A percentile compares a stretch with the other conserved stretches of the same genome.
Conservation (phyloP, 2,888 invertebrate genomes). For the Hirtodrosophila alboralis region DNA sequence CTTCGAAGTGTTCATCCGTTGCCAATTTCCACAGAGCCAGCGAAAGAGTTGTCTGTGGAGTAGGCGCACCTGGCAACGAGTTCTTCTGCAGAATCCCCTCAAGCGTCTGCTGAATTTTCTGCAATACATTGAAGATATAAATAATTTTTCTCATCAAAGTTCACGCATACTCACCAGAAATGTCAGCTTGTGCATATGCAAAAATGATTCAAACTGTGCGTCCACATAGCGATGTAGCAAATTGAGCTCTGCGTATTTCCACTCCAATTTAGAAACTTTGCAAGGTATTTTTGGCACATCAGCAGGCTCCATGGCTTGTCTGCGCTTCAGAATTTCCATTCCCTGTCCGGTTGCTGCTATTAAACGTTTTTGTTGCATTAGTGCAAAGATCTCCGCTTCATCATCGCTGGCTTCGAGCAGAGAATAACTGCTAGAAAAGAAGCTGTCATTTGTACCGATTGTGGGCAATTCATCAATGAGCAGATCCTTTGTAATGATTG, state of each 20-base stretch:
- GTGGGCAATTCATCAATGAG: conserved; percentile 70
- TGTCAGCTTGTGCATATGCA: conserved; percentile 80
- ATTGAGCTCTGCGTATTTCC: conserved; percentile 70
- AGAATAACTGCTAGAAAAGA: conserved; percentile 28
- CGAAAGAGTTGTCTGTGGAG: conserved; percentile 78
- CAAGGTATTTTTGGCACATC: background rate
- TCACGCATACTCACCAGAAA: conserved; percentile 68
- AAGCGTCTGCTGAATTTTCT: conserved; percentile 62
- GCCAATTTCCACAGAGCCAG: conserved; percentile 82
- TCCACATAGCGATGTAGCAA: conserved; percentile 78
- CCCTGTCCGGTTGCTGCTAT: background rate
- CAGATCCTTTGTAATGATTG: conserved; percentile 81
- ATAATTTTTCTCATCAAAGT: background rate
- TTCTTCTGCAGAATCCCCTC: conserved; percentile 41
- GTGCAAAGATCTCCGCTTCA: conserved; percentile 68
- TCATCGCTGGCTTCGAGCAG: conserved; percentile 70
- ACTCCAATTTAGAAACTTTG: conserved; percentile 43
- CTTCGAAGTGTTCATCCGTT: conserved; percentile 83
- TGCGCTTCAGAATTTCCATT: conserved; percentile 35
- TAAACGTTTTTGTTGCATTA: conserved; percentile 49
- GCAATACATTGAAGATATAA: background rate
- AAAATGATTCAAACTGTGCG: conserved; percentile 73
- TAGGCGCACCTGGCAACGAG: conserved; percentile 41
- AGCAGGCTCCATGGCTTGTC: background rate
- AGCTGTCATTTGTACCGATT: conserved; percentile 21